phyloP scores from a whole-genome alignment of 2,888 invertebrate genomes.

The Acanthosepion lycidas region DNA sequence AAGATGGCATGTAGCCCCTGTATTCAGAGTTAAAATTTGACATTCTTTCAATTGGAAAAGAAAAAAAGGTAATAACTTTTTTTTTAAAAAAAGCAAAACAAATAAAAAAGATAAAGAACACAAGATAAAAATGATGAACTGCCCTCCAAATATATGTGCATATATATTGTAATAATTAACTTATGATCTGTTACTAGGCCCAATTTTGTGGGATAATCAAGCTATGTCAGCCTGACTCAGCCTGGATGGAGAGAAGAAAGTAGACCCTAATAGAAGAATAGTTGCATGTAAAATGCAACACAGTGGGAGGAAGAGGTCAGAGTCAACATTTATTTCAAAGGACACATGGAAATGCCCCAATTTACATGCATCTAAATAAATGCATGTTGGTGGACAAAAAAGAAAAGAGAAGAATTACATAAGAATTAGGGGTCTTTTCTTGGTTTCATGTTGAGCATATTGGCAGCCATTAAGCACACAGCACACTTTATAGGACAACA shows the following conservation, averaged over 20 bases:
- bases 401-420: conserved; percentile 2
- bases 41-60: not conserved
- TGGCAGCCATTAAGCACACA: conserved; percentile 33
- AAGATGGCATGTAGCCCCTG: not conserved
- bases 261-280: conserved; percentile 33
- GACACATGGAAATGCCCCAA: conserved; percentile 15
- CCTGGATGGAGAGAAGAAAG: conserved; percentile 33
- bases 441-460: conserved; percentile 33
- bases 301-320: conserved; percentile 33
- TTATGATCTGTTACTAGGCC: conserved; percentile 33
- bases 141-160: conserved; percentile 9
- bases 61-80: not conserved
- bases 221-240: conserved; percentile 13
- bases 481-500: conserved; percentile 23
- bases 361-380: conserved; percentile 22
- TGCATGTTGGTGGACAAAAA: not conserved
- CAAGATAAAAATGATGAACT: conserved; percentile 14
- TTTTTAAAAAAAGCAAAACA: not conserved
- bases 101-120: not conserved
- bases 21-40: not conserved
- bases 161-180: conserved; percentile 33
- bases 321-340: conserved; percentile 33
- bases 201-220: conserved; percentile 33
- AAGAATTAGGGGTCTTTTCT: conserved; percentile 33
- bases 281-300: not conserved